A percentile compares a stretch with the other conserved stretches of the same genome.
phyloP scores from a whole-genome alignment of 2,888 invertebrate species.

The Aphodius sticticus region DNA sequence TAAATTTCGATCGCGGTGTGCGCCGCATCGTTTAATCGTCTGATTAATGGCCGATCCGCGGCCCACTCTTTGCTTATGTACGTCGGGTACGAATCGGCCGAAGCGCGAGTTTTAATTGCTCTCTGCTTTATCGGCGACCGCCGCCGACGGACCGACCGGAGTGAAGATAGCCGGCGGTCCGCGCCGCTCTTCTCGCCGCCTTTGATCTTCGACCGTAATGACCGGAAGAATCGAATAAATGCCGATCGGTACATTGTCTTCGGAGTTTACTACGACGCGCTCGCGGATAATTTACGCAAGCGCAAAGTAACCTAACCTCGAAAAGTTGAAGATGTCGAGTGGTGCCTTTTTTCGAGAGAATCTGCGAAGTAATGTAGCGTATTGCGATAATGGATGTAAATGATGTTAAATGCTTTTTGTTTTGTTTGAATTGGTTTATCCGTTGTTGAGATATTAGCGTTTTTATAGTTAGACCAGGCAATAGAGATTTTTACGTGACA shows the following conservation, averaged over 20 bases:
- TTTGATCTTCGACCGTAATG: neutral
- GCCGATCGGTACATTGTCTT: conserved; percentile 4
- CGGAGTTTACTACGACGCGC: neutral
- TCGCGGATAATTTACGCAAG: neutral
- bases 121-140: conserved; percentile 22
- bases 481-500: too few relatives aligned
- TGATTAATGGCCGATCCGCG: neutral
- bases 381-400: too few relatives aligned
- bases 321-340: neutral
- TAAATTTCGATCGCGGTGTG: conserved; percentile 28
- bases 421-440: too few relatives aligned
- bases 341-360: too few relatives aligned
- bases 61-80: conserved; percentile 5
- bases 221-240: conserved; percentile 4
- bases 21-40: neutral
- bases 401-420: too few relatives aligned
- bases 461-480: too few relatives aligned
- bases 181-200: neutral
- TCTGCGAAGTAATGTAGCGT: too few relatives aligned
- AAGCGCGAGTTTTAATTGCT: conserved; percentile 21
- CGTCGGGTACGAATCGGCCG: conserved; percentile 16
- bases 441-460: too few relatives aligned
- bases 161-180: conserved; percentile 7
- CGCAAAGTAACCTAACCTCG: neutral
- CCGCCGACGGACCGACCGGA: conserved; percentile 21